Evolutionary conservation across 2,797 vertebrate species (phyloP).

Genomic region (Chelon auratus): DNA sequence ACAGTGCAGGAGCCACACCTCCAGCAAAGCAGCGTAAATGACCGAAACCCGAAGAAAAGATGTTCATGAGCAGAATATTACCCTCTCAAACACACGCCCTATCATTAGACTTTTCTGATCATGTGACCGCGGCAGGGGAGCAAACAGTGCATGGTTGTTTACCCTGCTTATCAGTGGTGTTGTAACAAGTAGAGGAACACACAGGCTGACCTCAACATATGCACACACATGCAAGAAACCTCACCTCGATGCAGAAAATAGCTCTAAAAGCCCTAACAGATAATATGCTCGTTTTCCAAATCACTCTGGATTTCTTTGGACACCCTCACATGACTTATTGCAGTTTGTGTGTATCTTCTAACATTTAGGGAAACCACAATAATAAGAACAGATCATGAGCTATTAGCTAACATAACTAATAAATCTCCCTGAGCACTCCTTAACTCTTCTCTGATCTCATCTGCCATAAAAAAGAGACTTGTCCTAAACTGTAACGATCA

Average conservation of each 20-base stretch:
- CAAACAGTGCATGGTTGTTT: constrained; percentile 80
- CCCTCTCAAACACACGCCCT: constrained; percentile 6
- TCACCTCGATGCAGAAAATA: constrained; percentile 22
- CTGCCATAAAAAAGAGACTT: constrained; percentile 64
- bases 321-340: not conserved
- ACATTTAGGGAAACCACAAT: constrained; percentile 22
- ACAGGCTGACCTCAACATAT: constrained; percentile 64
- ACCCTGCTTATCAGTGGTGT: constrained; percentile 82
- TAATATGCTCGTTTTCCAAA: constrained; percentile 5
- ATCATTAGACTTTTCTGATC: constrained; percentile 70
- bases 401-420: constrained; percentile 48
- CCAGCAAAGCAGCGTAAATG: constrained; percentile 14
- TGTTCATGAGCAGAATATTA: constrained; percentile 26
- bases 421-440: constrained; percentile 56
- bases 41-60: constrained; percentile 30
- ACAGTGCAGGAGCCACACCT: constrained; percentile 32
- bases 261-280: not conserved
- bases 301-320: constrained; percentile 7
- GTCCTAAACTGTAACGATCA: constrained; percentile 54
- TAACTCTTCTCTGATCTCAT: constrained; percentile 70
- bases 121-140: constrained; percentile 68
- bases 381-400: constrained; percentile 47
- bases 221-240: constrained; percentile 48
- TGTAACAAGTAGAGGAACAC: constrained; percentile 81
- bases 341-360: not conserved